Evolutionary conservation across 2,797 vertebrate species (phyloP).

Genomic region (Xerus rutilus): DNA sequence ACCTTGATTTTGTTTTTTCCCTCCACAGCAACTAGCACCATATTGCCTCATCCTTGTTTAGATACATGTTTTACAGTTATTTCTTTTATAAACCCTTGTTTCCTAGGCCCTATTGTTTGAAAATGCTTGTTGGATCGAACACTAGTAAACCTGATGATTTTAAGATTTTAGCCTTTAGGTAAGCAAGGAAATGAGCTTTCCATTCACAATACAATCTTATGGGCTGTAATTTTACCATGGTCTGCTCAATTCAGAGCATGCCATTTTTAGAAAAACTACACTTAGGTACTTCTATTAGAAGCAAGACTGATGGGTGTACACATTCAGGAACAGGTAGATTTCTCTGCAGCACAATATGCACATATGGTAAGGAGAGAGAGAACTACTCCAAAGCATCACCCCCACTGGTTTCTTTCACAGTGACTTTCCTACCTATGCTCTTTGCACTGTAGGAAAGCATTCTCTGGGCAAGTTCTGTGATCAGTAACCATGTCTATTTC

Average conservation of each 20-base stretch:
- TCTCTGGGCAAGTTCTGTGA: slow-evolving; percentile 16
- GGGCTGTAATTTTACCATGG: not conserved
- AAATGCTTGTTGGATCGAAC: not conserved
- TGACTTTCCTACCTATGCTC: slow-evolving; percentile 15
- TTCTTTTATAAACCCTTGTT: slow-evolving; percentile 41
- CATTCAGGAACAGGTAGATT: not conserved
- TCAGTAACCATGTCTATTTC: not conserved
- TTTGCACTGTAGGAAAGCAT: not conserved
- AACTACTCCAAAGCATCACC: not conserved
- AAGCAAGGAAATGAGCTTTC: slow-evolving; percentile 17
- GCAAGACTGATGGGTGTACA: not conserved
- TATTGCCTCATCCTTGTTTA: not conserved
- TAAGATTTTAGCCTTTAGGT: not conserved
- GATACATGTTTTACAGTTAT: not conserved
- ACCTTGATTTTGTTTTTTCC: not conserved
- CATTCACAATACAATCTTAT: not conserved
- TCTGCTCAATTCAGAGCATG: not conserved
- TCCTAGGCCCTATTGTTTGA: not conserved
- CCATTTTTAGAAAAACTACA: slow-evolving; percentile 8
- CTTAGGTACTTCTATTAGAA: not conserved
- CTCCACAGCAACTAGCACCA: not conserved
- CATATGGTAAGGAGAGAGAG: not conserved
- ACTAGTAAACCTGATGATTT: not conserved
- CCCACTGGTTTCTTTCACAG: slow-evolving; percentile 41
- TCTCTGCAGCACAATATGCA: not conserved